Conservation (phyloP, 1,140 invertebrate genomes). For the Cyphomyrmex costatus region DNA sequence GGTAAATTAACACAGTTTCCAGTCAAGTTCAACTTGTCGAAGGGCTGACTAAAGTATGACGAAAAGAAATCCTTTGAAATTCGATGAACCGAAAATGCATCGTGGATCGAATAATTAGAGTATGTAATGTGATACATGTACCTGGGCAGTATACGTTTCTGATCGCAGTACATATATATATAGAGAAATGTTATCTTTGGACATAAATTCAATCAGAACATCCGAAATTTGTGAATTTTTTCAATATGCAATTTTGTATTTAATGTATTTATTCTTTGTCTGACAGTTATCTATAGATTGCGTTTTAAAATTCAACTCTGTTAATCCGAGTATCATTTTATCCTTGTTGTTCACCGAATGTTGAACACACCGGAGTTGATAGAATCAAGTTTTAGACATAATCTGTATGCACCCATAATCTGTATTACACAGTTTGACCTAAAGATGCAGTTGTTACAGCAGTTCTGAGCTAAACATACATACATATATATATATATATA, state of each 20-base stretch:
- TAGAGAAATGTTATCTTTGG: constrained; percentile 22
- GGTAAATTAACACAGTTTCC: neutral
- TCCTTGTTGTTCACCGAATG: too few species aligned
- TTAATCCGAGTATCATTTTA: too few species aligned
- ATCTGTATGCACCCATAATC: too few species aligned
- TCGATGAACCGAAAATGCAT: constrained; percentile 60
- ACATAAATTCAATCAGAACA: neutral
- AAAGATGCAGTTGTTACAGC: neutral
- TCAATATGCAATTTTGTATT: neutral
- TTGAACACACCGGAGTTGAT: too few species aligned
- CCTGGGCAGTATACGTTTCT: neutral
- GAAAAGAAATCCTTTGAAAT: constrained; percentile 60
- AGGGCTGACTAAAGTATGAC: neutral
- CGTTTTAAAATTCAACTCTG: too few species aligned
- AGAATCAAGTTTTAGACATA: too few species aligned
- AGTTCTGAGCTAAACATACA: neutral
- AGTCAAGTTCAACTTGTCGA: neutral
- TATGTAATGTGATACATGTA: constrained; percentile 35
- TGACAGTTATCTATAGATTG: neutral
- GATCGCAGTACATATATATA: constrained; percentile 26
- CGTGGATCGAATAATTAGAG: constrained; percentile 57
- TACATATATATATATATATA: neutral
- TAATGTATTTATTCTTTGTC: neutral
- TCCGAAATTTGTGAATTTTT: neutral
- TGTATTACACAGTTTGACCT: too few species aligned